A percentile compares a stretch with the other conserved stretches of the same genome.
phyloP scores from a whole-genome alignment of 2,888 invertebrate genomes.

The Scaptomyza flava region DNA sequence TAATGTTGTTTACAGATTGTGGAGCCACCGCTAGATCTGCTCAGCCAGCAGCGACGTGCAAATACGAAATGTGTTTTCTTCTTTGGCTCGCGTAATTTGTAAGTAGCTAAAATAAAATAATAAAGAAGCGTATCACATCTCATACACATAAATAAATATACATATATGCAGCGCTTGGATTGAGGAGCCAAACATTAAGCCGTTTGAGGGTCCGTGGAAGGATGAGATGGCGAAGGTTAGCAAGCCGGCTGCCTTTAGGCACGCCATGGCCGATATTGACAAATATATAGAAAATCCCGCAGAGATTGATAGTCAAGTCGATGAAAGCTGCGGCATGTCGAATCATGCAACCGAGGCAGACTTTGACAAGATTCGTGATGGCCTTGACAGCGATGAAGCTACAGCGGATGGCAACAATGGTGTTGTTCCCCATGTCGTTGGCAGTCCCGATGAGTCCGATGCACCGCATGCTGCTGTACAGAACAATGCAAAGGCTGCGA shows the following conservation, averaged over 20 bases:
- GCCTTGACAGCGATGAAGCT: slow-evolving; percentile 81
- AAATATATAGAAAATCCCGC: slow-evolving; percentile 90
- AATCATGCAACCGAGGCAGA: slow-evolving; percentile 87
- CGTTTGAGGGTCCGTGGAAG: slow-evolving; percentile 90
- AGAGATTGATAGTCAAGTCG: slow-evolving; percentile 80
- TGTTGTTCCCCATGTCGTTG: slow-evolving; percentile 67
- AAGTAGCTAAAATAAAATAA: slow-evolving; percentile 85
- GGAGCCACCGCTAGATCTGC: slow-evolving; percentile 90
- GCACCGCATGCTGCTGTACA: slow-evolving; percentile 8
- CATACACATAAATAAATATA: not conserved
- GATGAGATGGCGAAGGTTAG: slow-evolving; percentile 90
- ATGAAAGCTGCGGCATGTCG: slow-evolving; percentile 71
- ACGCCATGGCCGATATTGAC: slow-evolving; percentile 92
- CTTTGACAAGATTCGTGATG: slow-evolving; percentile 89
- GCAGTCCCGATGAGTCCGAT: slow-evolving; percentile 68
- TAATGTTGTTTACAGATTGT: slow-evolving; percentile 88
- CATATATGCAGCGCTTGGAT: slow-evolving; percentile 92
- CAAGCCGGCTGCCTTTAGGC: slow-evolving; percentile 91
- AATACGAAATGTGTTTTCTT: slow-evolving; percentile 94
- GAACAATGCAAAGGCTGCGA: slow-evolving; percentile 58
- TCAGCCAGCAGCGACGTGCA: slow-evolving; percentile 90
- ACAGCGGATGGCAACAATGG: slow-evolving; percentile 62
- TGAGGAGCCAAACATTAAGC: slow-evolving; percentile 92
- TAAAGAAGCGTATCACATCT: not conserved
- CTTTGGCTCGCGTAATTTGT: slow-evolving; percentile 98